Percentiles rank a stretch among this genome's conserved stretches.
Conservation (phyloP, 2,797 vertebrate genomes). For the Mus spretus region DNA sequence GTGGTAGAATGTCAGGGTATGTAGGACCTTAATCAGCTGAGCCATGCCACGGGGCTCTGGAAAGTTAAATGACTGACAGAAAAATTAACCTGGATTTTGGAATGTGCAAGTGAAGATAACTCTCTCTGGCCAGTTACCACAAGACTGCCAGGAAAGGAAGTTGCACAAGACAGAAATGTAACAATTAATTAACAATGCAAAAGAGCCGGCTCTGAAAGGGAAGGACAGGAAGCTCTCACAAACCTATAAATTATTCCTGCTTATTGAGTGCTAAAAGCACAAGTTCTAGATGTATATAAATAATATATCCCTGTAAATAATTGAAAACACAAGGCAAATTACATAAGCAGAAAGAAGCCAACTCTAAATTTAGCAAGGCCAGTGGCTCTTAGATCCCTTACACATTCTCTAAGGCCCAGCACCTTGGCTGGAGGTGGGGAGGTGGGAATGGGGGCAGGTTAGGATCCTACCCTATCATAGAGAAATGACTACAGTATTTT, state of each 20-base stretch:
- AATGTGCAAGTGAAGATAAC: slow-evolving; percentile 42
- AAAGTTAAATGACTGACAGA: neutral
- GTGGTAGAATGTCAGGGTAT: neutral
- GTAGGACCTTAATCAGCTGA: neutral
- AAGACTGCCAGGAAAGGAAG: slow-evolving; percentile 75
- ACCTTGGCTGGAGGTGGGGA: neutral
- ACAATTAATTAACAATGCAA: slow-evolving; percentile 83
- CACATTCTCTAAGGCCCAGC: slow-evolving; percentile 6
- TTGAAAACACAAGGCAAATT: slow-evolving; percentile 84
- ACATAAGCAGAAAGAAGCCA: slow-evolving; percentile 82
- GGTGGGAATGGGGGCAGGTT: neutral
- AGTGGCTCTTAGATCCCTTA: slow-evolving; percentile 62
- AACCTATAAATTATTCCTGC: slow-evolving; percentile 85
- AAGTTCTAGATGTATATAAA: slow-evolving; percentile 85
- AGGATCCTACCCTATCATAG: slow-evolving; percentile 29
- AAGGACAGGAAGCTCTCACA: slow-evolving; percentile 81
- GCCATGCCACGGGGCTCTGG: neutral
- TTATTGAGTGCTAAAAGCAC: slow-evolving; percentile 85
- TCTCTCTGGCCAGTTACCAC: slow-evolving; percentile 52
- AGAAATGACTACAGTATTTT: slow-evolving; percentile 10
- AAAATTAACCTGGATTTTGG: slow-evolving; percentile 50
- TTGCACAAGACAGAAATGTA: slow-evolving; percentile 63
- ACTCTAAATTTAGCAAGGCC: slow-evolving; percentile 79
- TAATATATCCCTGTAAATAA: slow-evolving; percentile 85
- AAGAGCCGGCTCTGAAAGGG: slow-evolving; percentile 78